These are phyloP conservation scores for Trachemys scripta DNA, from an alignment of 2,113 vertebrate genomes.

Conservation along the genomic window DNA sequence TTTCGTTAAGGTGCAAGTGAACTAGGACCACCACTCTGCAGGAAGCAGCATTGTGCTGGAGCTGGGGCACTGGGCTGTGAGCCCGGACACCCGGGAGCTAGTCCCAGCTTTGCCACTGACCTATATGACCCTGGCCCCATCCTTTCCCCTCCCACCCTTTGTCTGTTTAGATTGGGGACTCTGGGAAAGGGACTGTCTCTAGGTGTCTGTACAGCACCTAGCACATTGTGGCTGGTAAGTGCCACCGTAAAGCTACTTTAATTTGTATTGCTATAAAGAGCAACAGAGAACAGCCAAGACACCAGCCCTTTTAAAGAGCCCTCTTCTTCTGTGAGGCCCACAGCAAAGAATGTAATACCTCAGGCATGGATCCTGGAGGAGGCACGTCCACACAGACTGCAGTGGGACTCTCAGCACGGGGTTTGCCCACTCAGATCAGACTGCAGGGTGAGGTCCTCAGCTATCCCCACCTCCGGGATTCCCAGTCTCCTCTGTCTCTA, in stretches of 20 bases:
- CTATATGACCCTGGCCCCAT: too few species aligned
- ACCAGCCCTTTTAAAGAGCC: not conserved
- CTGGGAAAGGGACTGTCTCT: rapidly evolving
- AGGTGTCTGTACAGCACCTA: rapidly evolving
- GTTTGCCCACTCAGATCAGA: too few species aligned
- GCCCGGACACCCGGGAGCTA: too few species aligned
- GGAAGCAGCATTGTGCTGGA: not conserved
- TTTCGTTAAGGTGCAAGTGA: not conserved
- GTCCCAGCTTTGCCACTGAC: not conserved
- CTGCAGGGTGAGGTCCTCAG: too few species aligned
- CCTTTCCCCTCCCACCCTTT: not conserved
- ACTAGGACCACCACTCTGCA: not conserved
- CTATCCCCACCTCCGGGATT: too few species aligned
- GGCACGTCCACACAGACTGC: too few species aligned
- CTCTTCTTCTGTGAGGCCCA: too few species aligned
- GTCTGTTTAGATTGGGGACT: rapidly evolving
- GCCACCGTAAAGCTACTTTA: rapidly evolving
- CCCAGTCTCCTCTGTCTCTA: not conserved
- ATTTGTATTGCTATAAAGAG: too few species aligned
- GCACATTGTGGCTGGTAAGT: rapidly evolving
- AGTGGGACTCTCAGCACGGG: not conserved
- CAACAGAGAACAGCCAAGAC: rapidly evolving
- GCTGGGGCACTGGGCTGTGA: not conserved
- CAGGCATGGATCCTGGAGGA: not conserved
- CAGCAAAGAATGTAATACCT: not conserved